Percentiles rank a stretch among this genome's conserved stretches.
These are phyloP conservation scores for Drosophila acutilabella DNA, from an alignment of 2,888 invertebrate genomes.

Conservation along the genomic window DNA sequence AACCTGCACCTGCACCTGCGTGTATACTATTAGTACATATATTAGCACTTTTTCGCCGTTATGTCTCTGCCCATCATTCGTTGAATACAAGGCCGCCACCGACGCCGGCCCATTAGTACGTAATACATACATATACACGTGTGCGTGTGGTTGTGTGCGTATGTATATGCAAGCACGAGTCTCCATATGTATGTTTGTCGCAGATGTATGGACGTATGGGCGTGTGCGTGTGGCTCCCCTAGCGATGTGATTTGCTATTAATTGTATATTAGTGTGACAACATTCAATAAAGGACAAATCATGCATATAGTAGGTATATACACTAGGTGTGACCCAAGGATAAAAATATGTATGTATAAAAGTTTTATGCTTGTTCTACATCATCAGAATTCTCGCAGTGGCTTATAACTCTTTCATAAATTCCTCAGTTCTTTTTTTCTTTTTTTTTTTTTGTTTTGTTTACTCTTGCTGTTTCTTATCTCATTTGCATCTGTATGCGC, in stretches of 20 bases:
- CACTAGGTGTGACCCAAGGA: slow-evolving; percentile 1
- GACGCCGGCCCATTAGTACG: slow-evolving; percentile 38
- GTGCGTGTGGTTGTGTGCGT: background rate
- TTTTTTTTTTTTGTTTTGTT: too few relatives aligned
- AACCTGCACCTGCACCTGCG: slow-evolving; percentile 39
- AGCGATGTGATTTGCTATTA: slow-evolving; percentile 45
- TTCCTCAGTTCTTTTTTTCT: too few relatives aligned
- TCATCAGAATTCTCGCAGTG: background rate
- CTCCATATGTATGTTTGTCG: background rate
- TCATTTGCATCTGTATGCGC: background rate
- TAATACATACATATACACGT: slow-evolving; percentile 4
- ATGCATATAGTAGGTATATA: background rate
- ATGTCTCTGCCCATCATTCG: slow-evolving; percentile 48
- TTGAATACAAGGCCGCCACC: slow-evolving; percentile 42
- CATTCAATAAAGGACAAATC: slow-evolving; percentile 19
- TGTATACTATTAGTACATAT: slow-evolving; percentile 23
- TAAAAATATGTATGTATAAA: background rate
- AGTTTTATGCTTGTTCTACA: background rate
- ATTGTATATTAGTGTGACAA: slow-evolving; percentile 43
- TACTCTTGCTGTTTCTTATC: too few relatives aligned
- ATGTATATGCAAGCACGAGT: background rate
- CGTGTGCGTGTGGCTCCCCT: slow-evolving; percentile 30
- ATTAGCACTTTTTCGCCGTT: slow-evolving; percentile 33
- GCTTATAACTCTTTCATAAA: background rate
- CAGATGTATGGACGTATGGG: background rate